Base-by-base conservation (phyloP, 2,113 vertebrate species). In the Poeciliopsis retropinna region DNA sequence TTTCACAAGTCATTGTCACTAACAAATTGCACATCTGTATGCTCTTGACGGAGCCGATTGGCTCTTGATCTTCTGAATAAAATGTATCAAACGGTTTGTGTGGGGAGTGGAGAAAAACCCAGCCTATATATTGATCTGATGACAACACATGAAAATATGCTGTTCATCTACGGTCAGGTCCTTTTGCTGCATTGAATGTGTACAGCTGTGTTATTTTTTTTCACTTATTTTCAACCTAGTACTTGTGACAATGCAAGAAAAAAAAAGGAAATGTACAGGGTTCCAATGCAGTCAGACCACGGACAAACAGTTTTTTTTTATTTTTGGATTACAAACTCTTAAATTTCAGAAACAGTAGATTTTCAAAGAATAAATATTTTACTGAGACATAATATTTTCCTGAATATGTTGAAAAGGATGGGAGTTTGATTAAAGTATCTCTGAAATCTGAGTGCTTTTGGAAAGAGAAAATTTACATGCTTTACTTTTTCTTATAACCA, bases 1-100 rank as follows among this genome's bases (percentile, higher is more conserved):
- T 69, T 63, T 72, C 34, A 60, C 31, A n/a, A 72, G n/a, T 31
- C 4, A 64, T 41, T 51, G 41, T 32, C 30, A 37, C 47, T 51
- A 63, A 51, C 27, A 71, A 32, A 78, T 51, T 30, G 57, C 65
- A 30, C 8, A 19, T 65, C 44, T 37, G n/a, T 34, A 19, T 54
- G 30, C 44, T 54, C 30, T 31, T 66, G 22, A 57, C 41, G 57
- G 5, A 22, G 17, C 57, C 5, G 34, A 6, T 34, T 22, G 44
- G 2, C 13, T 41, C 63, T 63, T 75, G 31, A 64, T 67, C 10
- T 39, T 30, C 63, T 62, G n/a, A 34, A 51, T 14, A 9, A 66
- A 62, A 70, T 30, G 28, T 31, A 70, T 32, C 25, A 60, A 60
- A 70, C 13, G 25, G 27, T 32, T 12, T 44, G 39, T 44, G 17